These are phyloP conservation scores for Heterocephalus glaber DNA, from an alignment of 2,113 vertebrate species.

Conservation along the genomic window DNA sequence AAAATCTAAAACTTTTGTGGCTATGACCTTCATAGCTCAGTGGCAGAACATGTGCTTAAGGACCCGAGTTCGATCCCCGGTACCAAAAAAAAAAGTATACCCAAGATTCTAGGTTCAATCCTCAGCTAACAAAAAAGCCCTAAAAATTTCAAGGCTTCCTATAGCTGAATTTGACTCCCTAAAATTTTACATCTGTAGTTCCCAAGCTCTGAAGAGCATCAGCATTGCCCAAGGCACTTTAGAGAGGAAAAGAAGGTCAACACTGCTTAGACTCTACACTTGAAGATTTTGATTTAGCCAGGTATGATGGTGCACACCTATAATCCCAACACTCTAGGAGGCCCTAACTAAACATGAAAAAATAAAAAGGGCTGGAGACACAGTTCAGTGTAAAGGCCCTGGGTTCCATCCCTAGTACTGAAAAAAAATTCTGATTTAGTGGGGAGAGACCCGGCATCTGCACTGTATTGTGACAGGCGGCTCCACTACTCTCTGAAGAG, in stretches of 20 bases:
- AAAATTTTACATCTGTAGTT: background rate
- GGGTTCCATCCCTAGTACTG: background rate
- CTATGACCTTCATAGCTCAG: background rate
- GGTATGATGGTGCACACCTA: too few species aligned
- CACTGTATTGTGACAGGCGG: background rate
- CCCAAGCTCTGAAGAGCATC: background rate
- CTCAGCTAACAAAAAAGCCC: background rate
- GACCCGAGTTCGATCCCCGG: too few species aligned
- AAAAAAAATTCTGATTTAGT: background rate
- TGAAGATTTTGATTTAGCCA: background rate
- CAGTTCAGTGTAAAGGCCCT: background rate
- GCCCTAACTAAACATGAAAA: too few species aligned
- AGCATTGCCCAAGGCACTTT: background rate
- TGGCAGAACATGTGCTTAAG: background rate
- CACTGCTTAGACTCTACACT: background rate
- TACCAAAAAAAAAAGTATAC: too few species aligned
- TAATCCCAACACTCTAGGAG: too few species aligned
- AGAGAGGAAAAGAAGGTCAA: background rate
- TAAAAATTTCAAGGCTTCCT: conserved; percentile 23
- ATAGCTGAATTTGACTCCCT: conserved; percentile 9
- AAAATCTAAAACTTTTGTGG: conserved; percentile 5
- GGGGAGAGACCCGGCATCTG: background rate
- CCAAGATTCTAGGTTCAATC: background rate
- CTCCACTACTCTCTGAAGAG: background rate
- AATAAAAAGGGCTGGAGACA: too few species aligned